Conservation (phyloP, 2,113 vertebrate genomes). For the Leptobrachium leishanense region DNA sequence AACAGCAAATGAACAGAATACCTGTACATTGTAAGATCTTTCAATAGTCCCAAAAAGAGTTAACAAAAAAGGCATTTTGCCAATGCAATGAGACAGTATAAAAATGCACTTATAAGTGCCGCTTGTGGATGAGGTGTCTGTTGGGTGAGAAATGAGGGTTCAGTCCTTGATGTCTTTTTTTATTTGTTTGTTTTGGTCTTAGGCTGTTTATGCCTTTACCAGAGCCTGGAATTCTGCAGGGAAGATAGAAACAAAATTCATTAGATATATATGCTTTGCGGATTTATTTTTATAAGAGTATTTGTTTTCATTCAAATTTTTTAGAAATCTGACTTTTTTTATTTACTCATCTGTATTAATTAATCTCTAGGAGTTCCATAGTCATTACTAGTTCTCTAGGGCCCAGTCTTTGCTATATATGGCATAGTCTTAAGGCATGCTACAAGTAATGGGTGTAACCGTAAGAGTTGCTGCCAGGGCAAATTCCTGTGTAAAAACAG, state of each 20-base stretch:
- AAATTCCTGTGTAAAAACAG: conserved; percentile 52
- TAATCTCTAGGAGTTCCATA: neutral
- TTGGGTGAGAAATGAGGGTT: conserved; percentile 56
- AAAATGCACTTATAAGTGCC: conserved; percentile 59
- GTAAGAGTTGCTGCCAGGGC: conserved; percentile 57
- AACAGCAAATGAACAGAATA: conserved; percentile 39
- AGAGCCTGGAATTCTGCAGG: conserved; percentile 60
- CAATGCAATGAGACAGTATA: conserved; percentile 51
- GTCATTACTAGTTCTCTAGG: neutral
- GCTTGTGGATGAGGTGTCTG: conserved; percentile 52
- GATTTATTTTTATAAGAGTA: neutral
- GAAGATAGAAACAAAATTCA: neutral
- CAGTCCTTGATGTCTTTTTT: conserved; percentile 47
- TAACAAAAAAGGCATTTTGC: conserved; percentile 25
- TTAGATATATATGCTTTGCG: neutral
- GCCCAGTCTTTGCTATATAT: conserved; percentile 8
- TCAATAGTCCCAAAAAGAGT: conserved; percentile 40
- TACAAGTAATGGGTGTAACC: conserved; percentile 50
- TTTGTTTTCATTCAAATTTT: too few species aligned
- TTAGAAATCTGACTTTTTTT: too few species aligned
- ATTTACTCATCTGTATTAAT: neutral
- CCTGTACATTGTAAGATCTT: conserved; percentile 47
- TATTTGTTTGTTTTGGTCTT: conserved; percentile 45
- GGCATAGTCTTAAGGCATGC: conserved; percentile 51
- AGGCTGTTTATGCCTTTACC: conserved; percentile 58